Evolutionary conservation across 2,113 vertebrate genomes (phyloP).

Genomic region (Oplegnathus fasciatus): DNA sequence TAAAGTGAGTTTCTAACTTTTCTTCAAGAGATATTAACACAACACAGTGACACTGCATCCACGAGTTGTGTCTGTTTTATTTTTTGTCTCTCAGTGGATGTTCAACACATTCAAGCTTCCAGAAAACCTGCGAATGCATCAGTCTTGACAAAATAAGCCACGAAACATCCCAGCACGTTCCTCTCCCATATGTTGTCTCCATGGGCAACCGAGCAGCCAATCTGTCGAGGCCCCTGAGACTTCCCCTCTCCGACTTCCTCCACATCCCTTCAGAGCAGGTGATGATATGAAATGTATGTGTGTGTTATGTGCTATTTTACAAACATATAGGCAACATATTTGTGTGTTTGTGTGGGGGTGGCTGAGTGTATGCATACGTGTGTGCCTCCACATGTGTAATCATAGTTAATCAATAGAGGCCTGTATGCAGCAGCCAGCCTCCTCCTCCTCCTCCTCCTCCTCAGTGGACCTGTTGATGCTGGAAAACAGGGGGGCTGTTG

Average conservation of each 20-base stretch:
- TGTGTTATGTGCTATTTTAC: slow-evolving; percentile 10
- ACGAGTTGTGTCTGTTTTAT: not conserved
- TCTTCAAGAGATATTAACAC: not conserved
- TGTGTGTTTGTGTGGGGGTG: slow-evolving; percentile 29
- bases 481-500: slow-evolving; percentile 81
- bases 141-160: slow-evolving; percentile 30
- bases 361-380: slow-evolving; percentile 29
- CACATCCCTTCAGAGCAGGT: slow-evolving; percentile 6
- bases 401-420: slow-evolving; percentile 76
- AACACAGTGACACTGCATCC: not conserved
- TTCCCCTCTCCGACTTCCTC: slow-evolving; percentile 55
- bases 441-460: slow-evolving; percentile 48
- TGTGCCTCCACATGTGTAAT: slow-evolving; percentile 60
- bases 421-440: slow-evolving; percentile 68
- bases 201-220: slow-evolving; percentile 65
- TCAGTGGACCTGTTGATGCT: slow-evolving; percentile 79
- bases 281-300: not conserved
- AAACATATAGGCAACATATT: slow-evolving; percentile 18
- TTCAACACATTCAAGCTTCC: not conserved
- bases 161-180: slow-evolving; percentile 11
- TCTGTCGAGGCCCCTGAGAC: slow-evolving; percentile 62
- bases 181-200: slow-evolving; percentile 72
- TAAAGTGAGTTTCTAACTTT: not conserved
- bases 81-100: slow-evolving; percentile 6
- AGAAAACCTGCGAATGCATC: slow-evolving; percentile 13